These are phyloP conservation scores for Zosterops hypoxanthus DNA, from an alignment of 2,113 vertebrate genomes.

Conservation along the genomic window DNA sequence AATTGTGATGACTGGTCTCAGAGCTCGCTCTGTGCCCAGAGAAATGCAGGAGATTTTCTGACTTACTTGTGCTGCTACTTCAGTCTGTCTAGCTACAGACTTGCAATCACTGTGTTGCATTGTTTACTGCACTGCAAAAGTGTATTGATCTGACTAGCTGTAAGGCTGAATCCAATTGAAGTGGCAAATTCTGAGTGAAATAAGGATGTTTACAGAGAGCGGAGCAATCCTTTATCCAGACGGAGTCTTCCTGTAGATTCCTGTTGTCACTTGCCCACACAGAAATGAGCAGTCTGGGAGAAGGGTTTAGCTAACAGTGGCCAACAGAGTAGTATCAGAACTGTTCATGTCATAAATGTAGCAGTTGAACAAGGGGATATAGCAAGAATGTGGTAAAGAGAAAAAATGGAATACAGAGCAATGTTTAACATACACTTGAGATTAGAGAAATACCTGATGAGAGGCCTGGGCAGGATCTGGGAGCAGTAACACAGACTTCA, in stretches of 20 bases:
- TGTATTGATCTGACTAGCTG: background rate
- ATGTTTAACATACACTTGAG: background rate
- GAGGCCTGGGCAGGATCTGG: background rate
- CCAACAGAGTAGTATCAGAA: background rate
- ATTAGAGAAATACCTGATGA: background rate
- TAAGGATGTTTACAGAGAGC: background rate
- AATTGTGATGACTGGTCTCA: conserved; percentile 57
- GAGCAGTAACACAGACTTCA: background rate
- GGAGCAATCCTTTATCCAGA: background rate
- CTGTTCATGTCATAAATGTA: background rate
- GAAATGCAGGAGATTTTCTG: conserved; percentile 40
- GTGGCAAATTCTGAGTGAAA: conserved; percentile 15
- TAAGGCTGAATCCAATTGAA: background rate
- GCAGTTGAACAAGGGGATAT: background rate
- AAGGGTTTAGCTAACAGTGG: background rate
- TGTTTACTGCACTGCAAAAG: conserved; percentile 50
- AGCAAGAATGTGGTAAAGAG: background rate
- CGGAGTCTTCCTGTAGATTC: background rate
- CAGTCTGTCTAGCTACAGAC: conserved; percentile 48
- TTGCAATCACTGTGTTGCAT: conserved; percentile 37
- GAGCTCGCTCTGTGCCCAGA: conserved; percentile 11
- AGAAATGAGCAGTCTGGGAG: background rate
- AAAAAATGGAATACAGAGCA: background rate
- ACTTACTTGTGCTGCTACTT: conserved; percentile 55
- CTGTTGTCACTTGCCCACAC: background rate